Base-by-base conservation (phyloP, 2,113 vertebrate genomes). In the Indicator maculatus region DNA sequence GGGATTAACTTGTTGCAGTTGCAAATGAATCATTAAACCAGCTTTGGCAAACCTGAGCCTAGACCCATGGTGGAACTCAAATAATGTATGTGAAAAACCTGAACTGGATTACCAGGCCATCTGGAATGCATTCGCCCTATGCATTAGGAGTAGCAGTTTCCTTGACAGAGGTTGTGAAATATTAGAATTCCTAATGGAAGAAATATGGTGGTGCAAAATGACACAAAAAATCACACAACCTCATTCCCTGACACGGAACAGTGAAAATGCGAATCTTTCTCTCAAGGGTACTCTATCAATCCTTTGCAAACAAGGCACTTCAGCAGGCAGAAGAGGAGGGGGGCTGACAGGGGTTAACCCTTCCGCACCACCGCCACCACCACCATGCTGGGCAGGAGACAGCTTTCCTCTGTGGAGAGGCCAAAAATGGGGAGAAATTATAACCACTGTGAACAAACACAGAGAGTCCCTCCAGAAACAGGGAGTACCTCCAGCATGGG, bases 151-250 rank as follows among this genome's bases (percentile, higher is more conserved):
- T 92, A 96, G 89, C 95, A 92, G 95, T 96, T 96, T 94, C 95
- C 93, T 95, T 96, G 92, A 96, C 93, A 93, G 92, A 95, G 92
- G 87, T 75, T 96, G 92, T 96, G 96, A 96, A 95, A 96, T 96
- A 94, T 96, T 96, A 88, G 89, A 96, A 97, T 96, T 96, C 96
- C 96, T 97, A 94, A 95, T 95, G 94, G 95, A 97, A 96, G 96
- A 96, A 97, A 96, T 96, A 96, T 94, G 83, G 95, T 56, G 89
- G 91, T 93, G 95, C 93, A 96, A 96, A 97, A 96, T 95, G 93
- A 96, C 93, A 96, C 95, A 94, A 52, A 95, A 96, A 96, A 95
- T 96, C 96, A 93, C 93, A 95, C 91, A 93, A 19, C 91, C 91
- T 94, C 94, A 94, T 93, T 96, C 92, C 90, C 93, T 94, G 94